Evolutionary conservation across 2,888 invertebrate species (phyloP).

Genomic region (Acleris laterana): DNA sequence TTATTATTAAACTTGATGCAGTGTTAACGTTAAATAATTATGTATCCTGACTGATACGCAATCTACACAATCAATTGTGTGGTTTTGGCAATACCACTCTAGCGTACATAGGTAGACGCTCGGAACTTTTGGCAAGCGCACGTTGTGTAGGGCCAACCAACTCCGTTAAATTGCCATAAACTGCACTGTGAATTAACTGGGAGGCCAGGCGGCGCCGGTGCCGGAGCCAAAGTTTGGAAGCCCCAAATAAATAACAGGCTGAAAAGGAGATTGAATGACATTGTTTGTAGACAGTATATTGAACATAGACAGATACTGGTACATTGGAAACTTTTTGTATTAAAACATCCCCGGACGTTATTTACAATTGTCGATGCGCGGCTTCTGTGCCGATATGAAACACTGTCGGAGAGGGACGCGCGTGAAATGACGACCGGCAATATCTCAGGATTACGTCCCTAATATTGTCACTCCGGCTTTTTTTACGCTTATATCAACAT

Average conservation of each 20-base stretch:
- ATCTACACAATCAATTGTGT: slow-evolving; percentile 17
- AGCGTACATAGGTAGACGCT: slow-evolving; percentile 20
- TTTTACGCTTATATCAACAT: slow-evolving; percentile 70
- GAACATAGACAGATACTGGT: neutral
- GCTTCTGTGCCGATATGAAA: slow-evolving; percentile 50
- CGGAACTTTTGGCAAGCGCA: slow-evolving; percentile 64
- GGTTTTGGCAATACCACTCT: slow-evolving; percentile 19
- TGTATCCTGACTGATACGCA: neutral
- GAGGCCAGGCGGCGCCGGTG: slow-evolving; percentile 53
- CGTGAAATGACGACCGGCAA: slow-evolving; percentile 67
- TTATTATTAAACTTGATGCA: no score
- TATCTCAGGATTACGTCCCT: slow-evolving; percentile 76
- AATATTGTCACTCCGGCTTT: slow-evolving; percentile 76
- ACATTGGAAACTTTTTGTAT: slow-evolving; percentile 1
- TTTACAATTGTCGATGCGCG: slow-evolving; percentile 43
- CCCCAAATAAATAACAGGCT: slow-evolving; percentile 47
- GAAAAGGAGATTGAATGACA: slow-evolving; percentile 24
- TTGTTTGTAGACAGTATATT: no score
- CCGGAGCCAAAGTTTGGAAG: slow-evolving; percentile 56
- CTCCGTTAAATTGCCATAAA: slow-evolving; percentile 67
- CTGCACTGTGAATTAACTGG: slow-evolving; percentile 67
- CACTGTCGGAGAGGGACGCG: slow-evolving; percentile 56
- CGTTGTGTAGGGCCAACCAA: slow-evolving; percentile 51
- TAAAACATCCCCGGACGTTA: slow-evolving; percentile 13
- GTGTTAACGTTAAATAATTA: neutral